Percentiles rank a stretch among this genome's conserved stretches.
phyloP scores from a whole-genome alignment of 2,888 invertebrate species.

The Apamea sordens region DNA sequence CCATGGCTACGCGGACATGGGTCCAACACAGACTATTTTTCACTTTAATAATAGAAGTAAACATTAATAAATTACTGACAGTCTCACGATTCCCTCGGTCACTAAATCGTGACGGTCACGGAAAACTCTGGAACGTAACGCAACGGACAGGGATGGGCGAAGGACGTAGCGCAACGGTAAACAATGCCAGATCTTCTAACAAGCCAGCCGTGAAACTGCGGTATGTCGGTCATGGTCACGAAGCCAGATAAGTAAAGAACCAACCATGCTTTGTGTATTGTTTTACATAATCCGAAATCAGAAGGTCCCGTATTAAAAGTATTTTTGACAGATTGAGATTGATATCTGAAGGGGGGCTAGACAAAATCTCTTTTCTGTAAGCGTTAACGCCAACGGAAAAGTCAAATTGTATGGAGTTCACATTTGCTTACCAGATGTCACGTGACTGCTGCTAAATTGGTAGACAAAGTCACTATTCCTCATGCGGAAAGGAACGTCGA shows the following conservation, averaged over 20 bases:
- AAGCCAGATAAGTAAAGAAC: constrained; percentile 1
- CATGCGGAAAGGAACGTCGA: no score
- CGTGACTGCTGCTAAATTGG: no score
- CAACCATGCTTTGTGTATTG: constrained; percentile 21
- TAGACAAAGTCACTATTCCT: no score
- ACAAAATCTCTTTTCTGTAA: no score
- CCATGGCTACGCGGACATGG: constrained; percentile 6
- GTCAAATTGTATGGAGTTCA: no score
- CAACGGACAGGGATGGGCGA: neutral
- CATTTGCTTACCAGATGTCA: no score
- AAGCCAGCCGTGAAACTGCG: constrained; percentile 11
- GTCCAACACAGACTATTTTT: constrained; percentile 32
- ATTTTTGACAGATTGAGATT: no score
- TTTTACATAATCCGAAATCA: neutral
- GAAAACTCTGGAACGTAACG: constrained; percentile 24
- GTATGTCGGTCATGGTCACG: constrained; percentile 47
- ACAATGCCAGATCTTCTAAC: constrained; percentile 9
- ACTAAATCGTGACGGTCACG: constrained; percentile 19
- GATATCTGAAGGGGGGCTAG: no score
- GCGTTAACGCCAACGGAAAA: no score
- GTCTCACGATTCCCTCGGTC: constrained; percentile 3
- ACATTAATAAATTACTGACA: neutral
- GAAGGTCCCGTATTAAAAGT: no score
- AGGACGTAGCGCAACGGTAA: constrained; percentile 3
- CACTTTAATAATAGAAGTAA: constrained; percentile 24